phyloP scores from a whole-genome alignment of 2,888 invertebrate species.

The Noctua comes region DNA sequence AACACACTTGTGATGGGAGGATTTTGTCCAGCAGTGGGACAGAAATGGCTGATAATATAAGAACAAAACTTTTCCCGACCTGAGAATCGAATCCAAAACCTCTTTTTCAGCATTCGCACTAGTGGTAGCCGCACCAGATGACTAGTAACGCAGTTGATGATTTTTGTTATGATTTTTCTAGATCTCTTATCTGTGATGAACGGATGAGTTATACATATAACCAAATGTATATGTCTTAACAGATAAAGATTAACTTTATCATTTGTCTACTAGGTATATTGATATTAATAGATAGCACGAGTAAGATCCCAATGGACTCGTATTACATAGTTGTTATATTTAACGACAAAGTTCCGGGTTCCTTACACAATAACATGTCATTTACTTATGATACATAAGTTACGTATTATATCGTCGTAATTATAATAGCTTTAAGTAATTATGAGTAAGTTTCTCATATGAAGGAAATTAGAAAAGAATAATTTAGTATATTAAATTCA shows the following conservation, averaged over 20 bases:
- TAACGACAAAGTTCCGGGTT: conserved; percentile 11
- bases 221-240: neutral
- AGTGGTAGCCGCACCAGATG: neutral
- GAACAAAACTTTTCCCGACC: neutral
- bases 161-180: neutral
- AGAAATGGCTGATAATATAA: too few relatives aligned
- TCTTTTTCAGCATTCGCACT: neutral
- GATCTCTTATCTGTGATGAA: neutral
- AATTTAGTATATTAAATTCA: neutral
- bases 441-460: neutral
- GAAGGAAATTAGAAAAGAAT: neutral
- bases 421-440: neutral
- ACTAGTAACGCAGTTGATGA: neutral
- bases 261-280: neutral
- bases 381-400: conserved; percentile 11
- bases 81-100: neutral
- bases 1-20: neutral
- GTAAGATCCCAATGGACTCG: conserved; percentile 8
- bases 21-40: too few relatives aligned
- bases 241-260: neutral
- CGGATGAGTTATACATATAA: neutral
- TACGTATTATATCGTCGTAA: neutral
- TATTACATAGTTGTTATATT: conserved; percentile 1
- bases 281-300: neutral
- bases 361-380: conserved; percentile 27